Percentiles rank a stretch among this genome's conserved stretches.
Evolutionary conservation across 2,113 vertebrate species (phyloP).

Genomic region (Rhynchopsitta pachyrhyncha): DNA sequence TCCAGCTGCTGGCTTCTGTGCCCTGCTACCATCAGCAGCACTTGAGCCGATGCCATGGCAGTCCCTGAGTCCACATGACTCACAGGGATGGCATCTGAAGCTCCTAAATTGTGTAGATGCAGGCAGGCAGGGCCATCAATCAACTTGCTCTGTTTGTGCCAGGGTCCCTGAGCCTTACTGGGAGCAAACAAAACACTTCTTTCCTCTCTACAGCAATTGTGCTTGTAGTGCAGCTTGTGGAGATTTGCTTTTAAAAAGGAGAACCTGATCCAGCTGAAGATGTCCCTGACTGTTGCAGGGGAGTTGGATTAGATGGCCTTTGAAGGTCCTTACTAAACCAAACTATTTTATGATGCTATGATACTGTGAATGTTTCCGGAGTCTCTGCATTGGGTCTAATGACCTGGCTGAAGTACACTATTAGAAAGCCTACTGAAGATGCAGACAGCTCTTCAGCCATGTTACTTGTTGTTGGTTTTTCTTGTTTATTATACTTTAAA

Average conservation of each 20-base stretch:
- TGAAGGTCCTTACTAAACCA: not conserved
- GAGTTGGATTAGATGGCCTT: not conserved
- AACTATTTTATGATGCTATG: not conserved
- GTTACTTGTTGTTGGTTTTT: not conserved
- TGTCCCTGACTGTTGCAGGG: not conserved
- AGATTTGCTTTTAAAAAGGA: not conserved
- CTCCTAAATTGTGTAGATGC: not conserved
- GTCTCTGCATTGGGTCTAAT: not conserved
- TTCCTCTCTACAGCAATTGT: not conserved
- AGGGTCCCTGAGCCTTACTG: not conserved
- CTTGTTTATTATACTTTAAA: not conserved
- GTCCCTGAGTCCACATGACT: not conserved
- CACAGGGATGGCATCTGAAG: not conserved
- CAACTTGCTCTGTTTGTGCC: not conserved
- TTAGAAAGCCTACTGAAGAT: not conserved
- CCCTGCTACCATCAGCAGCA: not conserved
- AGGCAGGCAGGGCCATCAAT: not conserved
- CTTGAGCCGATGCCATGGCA: not conserved
- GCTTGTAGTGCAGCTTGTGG: not conserved
- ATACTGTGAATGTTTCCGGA: not conserved
- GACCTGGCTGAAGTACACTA: not conserved
- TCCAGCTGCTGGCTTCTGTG: not conserved
- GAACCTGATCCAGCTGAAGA: not conserved
- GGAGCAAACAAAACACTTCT: not conserved
- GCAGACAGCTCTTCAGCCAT: not conserved